These are phyloP conservation scores for Tinea pellionella DNA, from an alignment of 2,888 invertebrate species.

Conservation along the genomic window DNA sequence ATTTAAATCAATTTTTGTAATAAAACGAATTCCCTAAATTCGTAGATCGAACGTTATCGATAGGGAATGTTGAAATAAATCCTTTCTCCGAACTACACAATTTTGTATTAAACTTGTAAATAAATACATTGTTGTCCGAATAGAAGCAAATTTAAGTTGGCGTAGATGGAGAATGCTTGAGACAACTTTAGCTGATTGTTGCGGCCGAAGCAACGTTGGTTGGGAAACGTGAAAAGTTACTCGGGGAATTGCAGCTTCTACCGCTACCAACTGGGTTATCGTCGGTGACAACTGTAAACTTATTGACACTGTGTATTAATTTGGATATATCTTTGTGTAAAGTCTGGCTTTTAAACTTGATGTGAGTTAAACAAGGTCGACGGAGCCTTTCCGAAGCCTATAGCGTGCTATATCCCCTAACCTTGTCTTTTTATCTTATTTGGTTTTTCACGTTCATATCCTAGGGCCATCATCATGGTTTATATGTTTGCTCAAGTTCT, in stretches of 20 bases:
- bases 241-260: slow-evolving; percentile 2
- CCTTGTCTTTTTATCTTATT: too few species aligned
- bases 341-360: neutral
- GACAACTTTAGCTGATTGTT: slow-evolving; percentile 1
- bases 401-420: too few species aligned
- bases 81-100: neutral
- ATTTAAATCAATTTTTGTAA: too few species aligned
- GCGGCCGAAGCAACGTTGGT: neutral
- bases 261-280: slow-evolving; percentile 8
- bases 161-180: neutral
- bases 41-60: too few species aligned
- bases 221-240: slow-evolving; percentile 5
- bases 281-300: neutral
- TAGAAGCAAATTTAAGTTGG: slow-evolving; percentile 2
- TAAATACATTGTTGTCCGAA: neutral
- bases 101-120: neutral
- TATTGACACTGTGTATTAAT: slow-evolving; percentile 5
- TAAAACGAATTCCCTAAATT: too few species aligned
- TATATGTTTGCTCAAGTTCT: too few species aligned
- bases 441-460: too few species aligned
- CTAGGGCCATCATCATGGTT: too few species aligned
- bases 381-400: too few species aligned
- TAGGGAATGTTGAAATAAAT: neutral
- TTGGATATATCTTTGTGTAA: neutral
- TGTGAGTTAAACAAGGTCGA: too few species aligned